phyloP scores from a whole-genome alignment of 2,888 invertebrate species.

The Thymelicus sylvestris region DNA sequence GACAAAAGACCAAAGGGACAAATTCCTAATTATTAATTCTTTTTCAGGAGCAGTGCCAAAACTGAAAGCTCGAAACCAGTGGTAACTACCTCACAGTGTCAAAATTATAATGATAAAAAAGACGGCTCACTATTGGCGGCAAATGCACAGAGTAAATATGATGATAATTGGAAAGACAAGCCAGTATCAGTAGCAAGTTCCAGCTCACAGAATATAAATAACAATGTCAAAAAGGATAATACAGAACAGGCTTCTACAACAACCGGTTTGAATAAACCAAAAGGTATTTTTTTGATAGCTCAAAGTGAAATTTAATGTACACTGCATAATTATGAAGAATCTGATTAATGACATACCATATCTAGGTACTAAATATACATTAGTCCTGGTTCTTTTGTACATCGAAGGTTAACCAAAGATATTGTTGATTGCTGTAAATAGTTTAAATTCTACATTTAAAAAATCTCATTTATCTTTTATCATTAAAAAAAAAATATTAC shows the following conservation, averaged over 20 bases:
- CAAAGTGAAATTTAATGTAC: too few relatives aligned
- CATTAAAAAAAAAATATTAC: too few relatives aligned
- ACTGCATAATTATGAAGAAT: too few relatives aligned
- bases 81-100: not conserved
- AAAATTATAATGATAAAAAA: not conserved
- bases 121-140: not conserved
- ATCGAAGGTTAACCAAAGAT: too few relatives aligned
- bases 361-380: too few relatives aligned
- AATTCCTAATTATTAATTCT: not conserved
- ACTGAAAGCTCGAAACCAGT: not conserved
- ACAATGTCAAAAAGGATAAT: conserved; percentile 15
- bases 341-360: too few relatives aligned
- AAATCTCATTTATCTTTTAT: not conserved
- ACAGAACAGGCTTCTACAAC: conserved; percentile 8
- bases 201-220: conserved; percentile 25
- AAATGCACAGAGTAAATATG: not conserved
- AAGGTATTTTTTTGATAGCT: not conserved
- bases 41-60: not conserved
- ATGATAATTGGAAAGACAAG: not conserved
- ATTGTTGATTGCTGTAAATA: too few relatives aligned
- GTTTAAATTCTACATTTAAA: too few relatives aligned
- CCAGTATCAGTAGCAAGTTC: not conserved
- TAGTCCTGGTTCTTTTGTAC: too few relatives aligned
- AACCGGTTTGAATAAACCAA: conserved; percentile 19
- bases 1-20: too few relatives aligned